Percentiles rank a stretch among this genome's conserved stretches.
Evolutionary conservation across 2,113 vertebrate genomes (phyloP).

Genomic region (Tinamus guttatus): DNA sequence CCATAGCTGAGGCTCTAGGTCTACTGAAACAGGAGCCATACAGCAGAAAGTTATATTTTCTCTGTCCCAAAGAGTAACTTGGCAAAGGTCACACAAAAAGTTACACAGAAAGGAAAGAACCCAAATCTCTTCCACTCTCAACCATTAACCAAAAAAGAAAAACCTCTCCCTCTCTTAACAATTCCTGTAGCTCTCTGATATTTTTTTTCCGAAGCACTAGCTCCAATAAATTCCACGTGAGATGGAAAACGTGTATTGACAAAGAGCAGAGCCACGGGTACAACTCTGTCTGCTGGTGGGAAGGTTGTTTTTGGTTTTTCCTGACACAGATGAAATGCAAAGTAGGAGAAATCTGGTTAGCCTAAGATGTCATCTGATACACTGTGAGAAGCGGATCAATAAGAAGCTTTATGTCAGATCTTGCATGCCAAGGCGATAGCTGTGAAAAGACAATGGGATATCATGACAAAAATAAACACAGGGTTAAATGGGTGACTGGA

Average conservation of each 20-base stretch:
- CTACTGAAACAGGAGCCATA: background rate
- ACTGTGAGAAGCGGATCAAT: conserved; percentile 33
- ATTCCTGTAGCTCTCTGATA: background rate
- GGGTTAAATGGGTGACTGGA: conserved; percentile 9
- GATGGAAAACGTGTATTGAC: background rate
- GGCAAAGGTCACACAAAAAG: background rate
- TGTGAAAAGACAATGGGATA: conserved; percentile 19
- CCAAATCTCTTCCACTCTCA: background rate
- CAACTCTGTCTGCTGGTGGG: accelerated
- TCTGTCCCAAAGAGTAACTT: background rate
- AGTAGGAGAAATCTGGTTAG: conserved; percentile 45
- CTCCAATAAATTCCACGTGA: background rate
- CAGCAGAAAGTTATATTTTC: background rate
- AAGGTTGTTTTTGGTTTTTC: background rate
- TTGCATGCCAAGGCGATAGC: conserved; percentile 14
- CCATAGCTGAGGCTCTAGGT: background rate
- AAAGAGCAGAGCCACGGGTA: background rate
- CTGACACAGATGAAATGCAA: conserved; percentile 48
- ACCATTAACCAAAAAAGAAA: conserved; percentile 13
- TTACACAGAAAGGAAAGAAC: background rate
- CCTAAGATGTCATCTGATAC: conserved; percentile 26
- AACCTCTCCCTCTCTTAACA: background rate
- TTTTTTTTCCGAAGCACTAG: conserved; percentile 1
- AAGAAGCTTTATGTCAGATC: conserved; percentile 32
- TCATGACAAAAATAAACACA: background rate